Base-by-base conservation (phyloP, 2,888 invertebrate genomes). In the Disparrhopalites patrizii region DNA sequence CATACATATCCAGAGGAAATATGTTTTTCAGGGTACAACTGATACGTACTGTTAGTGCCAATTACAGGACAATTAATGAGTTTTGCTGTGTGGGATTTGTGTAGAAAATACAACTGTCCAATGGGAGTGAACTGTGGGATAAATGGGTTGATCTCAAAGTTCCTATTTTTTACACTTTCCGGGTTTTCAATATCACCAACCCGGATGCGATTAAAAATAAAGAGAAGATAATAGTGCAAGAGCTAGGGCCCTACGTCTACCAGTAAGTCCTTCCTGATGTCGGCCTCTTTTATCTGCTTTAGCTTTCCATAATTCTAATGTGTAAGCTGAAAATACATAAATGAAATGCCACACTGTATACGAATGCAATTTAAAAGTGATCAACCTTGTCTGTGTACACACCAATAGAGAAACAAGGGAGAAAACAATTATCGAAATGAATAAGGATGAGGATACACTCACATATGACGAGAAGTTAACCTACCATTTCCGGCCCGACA, bases 131-230 rank as follows among this genome's bases (percentile, higher is more conserved):
- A 20, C 61, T 70, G 18, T 72, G 68, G 66, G 67, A 67, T 38
- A 72, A 72, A 64, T 72, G 72, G 72, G 70, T 70, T 54, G 66
- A 70, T 31, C 67, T 72, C 40, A 69, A 70, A 20, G 68, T 72
- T 2, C 57, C 57, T 4, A 36, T 57, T 10, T 57, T 36, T 36
- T 33, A 31, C 23, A 56, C 18, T 30, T 72, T 72, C 43, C 30
- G 66, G 40, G 63, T 70, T 50, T 69, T 70, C 54, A 70, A 72
- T 54, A 63, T 66, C 3, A 72, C 70, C 0, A 70, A 72, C 62
- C 57, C 57, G 8, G 23, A 33, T 27, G 57, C 57, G 8, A 5
- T 57, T 36, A 36, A 33, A 23, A 18, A 57, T 8, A 20, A n/a
- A 18, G 57, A 36, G 25, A 31, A 18, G 15, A 23, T 57, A 18